Percentiles rank a stretch among this genome's conserved stretches.
Evolutionary conservation across 2,113 vertebrate species (phyloP).

Genomic region (Lophura nycthemera): DNA sequence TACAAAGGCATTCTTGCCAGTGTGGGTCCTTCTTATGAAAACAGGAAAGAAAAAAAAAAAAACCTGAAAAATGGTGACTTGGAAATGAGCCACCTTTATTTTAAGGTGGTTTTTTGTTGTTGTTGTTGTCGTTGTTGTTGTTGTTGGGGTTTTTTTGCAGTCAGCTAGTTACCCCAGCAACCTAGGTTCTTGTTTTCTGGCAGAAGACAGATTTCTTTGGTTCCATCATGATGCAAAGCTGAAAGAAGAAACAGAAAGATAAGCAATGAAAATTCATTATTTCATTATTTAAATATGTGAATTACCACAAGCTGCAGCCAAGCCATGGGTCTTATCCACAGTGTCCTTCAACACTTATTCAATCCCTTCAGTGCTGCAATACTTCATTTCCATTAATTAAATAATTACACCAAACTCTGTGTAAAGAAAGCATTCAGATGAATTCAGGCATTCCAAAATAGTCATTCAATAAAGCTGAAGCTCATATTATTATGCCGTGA

Average conservation of each 20-base stretch:
- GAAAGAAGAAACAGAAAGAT: slow-evolving; percentile 55
- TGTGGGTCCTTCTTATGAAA: slow-evolving; percentile 59
- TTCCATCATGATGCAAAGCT: slow-evolving; percentile 70
- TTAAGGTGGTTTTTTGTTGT: slow-evolving; percentile 2
- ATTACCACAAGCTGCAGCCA: slow-evolving; percentile 66
- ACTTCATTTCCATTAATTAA: slow-evolving; percentile 79
- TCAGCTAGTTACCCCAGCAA: slow-evolving; percentile 77
- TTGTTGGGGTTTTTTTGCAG: background rate
- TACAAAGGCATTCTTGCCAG: slow-evolving; percentile 37
- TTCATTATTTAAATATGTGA: slow-evolving; percentile 72
- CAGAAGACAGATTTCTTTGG: slow-evolving; percentile 78
- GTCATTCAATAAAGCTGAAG: slow-evolving; percentile 59
- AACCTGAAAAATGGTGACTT: slow-evolving; percentile 50
- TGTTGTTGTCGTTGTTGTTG: too few relatives aligned
- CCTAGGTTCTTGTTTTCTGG: slow-evolving; percentile 67
- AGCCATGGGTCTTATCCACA: slow-evolving; percentile 51
- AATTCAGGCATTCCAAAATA: slow-evolving; percentile 67
- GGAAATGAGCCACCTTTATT: slow-evolving; percentile 79
- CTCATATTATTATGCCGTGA: slow-evolving; percentile 38
- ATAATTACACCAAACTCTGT: slow-evolving; percentile 72
- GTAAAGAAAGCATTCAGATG: slow-evolving; percentile 57
- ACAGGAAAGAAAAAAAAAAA: background rate
- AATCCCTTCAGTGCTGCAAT: slow-evolving; percentile 47
- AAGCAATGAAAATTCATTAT: slow-evolving; percentile 75
- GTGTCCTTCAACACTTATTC: slow-evolving; percentile 69